Evolutionary conservation across 2,113 vertebrate species (phyloP), one percentile per base, ranked within the genome.

Genomic region (Esox niger): DNA sequence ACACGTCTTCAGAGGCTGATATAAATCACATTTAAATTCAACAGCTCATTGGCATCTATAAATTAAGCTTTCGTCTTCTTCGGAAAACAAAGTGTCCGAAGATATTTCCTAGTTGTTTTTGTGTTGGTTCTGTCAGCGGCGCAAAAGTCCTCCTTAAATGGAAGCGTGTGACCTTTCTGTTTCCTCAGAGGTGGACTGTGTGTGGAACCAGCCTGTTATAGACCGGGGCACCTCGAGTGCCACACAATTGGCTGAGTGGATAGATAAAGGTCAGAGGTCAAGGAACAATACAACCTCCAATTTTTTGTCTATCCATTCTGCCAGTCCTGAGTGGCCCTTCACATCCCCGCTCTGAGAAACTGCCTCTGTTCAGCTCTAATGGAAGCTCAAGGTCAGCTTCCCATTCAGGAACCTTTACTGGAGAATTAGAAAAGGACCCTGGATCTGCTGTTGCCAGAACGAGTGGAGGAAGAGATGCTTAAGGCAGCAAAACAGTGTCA

Each of bases 161-260:
- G 80, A 79, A 77, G 84, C 69, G 71, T 61, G 38, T 60, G 13
- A 79, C 70, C 59, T 62, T 38, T 71, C 25, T 30, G 74, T 77
- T 84, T 82, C 74, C 32, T 71, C 38, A 11, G 68, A 59, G 70
- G 33, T 82, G 70, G 83, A 80, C 70, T 79, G 60, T 66, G 68
- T 29, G 30, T 31, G 31, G 63, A 29, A 38, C 43, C 30, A 35
- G 57, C 57, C 25, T n/a, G 20, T 33, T 4, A 25, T 47, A 68
- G 43, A 32, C 67, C 52, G 63, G 17, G 78, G 64, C 47, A 63
- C 68, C 69, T 68, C 61, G 75, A 65, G 79, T 43, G 56, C 64
- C 73, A 27, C 5, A 59, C 73, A 66, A 57, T 30, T 68, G n/a
- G n/a, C n/a, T n/a, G n/a, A n/a, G n/a, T n/a, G n/a, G n/a, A n/a